phyloP scores from a whole-genome alignment of 1,140 invertebrate genomes.

The Heliconius melpomene region DNA sequence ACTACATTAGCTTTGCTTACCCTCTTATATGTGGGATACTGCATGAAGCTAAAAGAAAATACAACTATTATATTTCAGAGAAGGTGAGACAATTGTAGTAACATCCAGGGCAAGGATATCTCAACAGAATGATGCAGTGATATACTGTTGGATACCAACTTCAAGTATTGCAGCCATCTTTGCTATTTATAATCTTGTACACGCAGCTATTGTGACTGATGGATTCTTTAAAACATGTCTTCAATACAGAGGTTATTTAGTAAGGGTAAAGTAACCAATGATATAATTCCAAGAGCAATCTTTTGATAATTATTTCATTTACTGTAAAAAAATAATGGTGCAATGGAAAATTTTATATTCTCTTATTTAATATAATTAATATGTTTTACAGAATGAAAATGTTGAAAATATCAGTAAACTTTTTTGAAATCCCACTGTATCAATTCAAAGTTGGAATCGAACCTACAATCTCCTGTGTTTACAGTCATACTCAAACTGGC shows the following conservation, averaged over 20 bases:
- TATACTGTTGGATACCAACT: constrained; percentile 84
- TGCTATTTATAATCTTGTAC: constrained; percentile 82
- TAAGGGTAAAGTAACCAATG: constrained; percentile 66
- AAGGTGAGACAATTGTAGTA: constrained; percentile 83
- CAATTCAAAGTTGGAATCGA: too few relatives aligned
- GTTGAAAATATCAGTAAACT: too few relatives aligned
- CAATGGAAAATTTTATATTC: too few relatives aligned
- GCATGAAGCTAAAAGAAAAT: neutral
- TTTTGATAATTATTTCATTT: too few relatives aligned
- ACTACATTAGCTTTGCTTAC: too few relatives aligned
- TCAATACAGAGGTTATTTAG: constrained; percentile 83
- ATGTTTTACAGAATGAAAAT: too few relatives aligned
- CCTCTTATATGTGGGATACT: too few relatives aligned
- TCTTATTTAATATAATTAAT: too few relatives aligned
- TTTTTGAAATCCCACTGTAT: too few relatives aligned
- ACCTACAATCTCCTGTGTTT: too few relatives aligned
- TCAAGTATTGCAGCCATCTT: constrained; percentile 82
- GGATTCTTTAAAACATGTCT: constrained; percentile 86
- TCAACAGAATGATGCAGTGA: constrained; percentile 76
- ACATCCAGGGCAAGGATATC: constrained; percentile 77
- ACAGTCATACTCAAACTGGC: too few relatives aligned
- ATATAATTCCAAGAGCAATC: neutral
- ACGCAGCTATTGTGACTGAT: constrained; percentile 84
- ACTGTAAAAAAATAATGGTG: too few relatives aligned
- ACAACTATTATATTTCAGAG: constrained; percentile 54